A percentile compares a stretch with the other conserved stretches of the same genome.
Evolutionary conservation across 2,888 invertebrate genomes (phyloP).

Genomic region (Plagiodera versicolora): DNA sequence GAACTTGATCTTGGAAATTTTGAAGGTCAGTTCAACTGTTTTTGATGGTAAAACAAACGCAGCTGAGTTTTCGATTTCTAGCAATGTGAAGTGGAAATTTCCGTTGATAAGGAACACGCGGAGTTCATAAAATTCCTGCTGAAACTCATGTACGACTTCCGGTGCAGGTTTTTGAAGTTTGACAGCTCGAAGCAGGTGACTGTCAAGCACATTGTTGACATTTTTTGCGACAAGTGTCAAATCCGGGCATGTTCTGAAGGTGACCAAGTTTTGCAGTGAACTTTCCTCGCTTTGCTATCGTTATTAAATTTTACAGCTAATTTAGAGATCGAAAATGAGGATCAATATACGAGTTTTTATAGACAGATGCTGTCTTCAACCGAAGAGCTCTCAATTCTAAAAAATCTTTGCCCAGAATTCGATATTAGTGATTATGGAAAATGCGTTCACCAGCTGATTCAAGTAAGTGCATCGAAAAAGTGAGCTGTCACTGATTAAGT

Average conservation of each 20-base stretch:
- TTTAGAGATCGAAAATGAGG: slow-evolving; percentile 20
- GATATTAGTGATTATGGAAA: slow-evolving; percentile 35
- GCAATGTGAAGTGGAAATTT: slow-evolving; percentile 23
- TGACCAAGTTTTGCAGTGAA: slow-evolving; percentile 3
- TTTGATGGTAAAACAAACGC: too few species aligned
- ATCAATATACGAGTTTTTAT: slow-evolving; percentile 28
- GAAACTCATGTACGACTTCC: slow-evolving; percentile 38
- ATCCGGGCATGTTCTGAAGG: slow-evolving; percentile 23
- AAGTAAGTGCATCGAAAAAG: slow-evolving; percentile 18
- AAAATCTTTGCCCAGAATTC: slow-evolving; percentile 30
- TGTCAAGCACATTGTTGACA: slow-evolving; percentile 33
- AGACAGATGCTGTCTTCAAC: slow-evolving; percentile 24
- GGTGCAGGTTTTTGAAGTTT: slow-evolving; percentile 45
- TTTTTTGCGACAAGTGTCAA: slow-evolving; percentile 26
- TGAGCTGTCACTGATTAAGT: too few species aligned
- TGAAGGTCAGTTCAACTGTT: slow-evolving; percentile 21
- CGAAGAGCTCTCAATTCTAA: slow-evolving; percentile 17
- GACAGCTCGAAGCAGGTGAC: slow-evolving; percentile 38
- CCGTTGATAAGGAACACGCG: slow-evolving; percentile 23
- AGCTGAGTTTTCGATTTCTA: slow-evolving; percentile 18
- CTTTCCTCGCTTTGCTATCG: not conserved
- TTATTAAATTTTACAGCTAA: slow-evolving; percentile 22
- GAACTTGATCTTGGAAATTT: slow-evolving; percentile 22
- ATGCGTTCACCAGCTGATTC: slow-evolving; percentile 28
- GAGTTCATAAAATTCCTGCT: slow-evolving; percentile 30